Evolutionary conservation across 2,113 vertebrate species (phyloP), one percentile per base, ranked within the genome.

Genomic region (Suncus etruscus): DNA sequence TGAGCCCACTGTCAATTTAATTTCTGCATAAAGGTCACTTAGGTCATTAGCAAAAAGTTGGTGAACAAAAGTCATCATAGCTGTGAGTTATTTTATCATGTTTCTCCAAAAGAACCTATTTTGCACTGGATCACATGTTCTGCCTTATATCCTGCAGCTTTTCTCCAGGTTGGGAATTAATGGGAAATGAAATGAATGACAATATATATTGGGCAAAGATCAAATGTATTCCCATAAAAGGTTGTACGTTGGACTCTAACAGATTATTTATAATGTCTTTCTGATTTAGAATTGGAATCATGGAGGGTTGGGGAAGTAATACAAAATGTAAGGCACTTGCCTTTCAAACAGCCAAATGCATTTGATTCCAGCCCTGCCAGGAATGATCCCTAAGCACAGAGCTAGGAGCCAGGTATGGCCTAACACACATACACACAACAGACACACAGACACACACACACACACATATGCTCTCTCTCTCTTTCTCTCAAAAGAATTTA

Each of bases 21-120:
- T 61, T 91, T 84, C 2, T 6, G n/a, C 27, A 51, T 27, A 72
- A 72, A 80, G 51, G n/a, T 70, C 87, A 48, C 29, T 25, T 70
- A 79, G 76, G 50, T 48, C 22, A n/a, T 83, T 73, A 80, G 47
- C 63, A 48, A 18, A 68, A 94, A 90, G n/a, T 9, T 47, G 25
- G 11, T 47, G 25, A 89, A 10, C 6, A 22, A 9, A 47, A 32
- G 39, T 39, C 47, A 39, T 66, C 48, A 9, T 25, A 24, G 31
- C 1, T 50, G 4, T 58, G 27, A 91, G 85, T 72, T 47, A 76
- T 47, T 70, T 45, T n/a, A 14, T 70, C 32, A 18, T 77, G 24
- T 63, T 94, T 63, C 76, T 80, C 63, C 24, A 86, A 91, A 50
- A 14, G 16, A 4, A 15, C 20, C 65, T 24, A 70, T 68, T 63